Base-by-base conservation (phyloP, 37 sponge, comb jelly and placozoan genomes). In the Halisarca cf. caerulea region DNA sequence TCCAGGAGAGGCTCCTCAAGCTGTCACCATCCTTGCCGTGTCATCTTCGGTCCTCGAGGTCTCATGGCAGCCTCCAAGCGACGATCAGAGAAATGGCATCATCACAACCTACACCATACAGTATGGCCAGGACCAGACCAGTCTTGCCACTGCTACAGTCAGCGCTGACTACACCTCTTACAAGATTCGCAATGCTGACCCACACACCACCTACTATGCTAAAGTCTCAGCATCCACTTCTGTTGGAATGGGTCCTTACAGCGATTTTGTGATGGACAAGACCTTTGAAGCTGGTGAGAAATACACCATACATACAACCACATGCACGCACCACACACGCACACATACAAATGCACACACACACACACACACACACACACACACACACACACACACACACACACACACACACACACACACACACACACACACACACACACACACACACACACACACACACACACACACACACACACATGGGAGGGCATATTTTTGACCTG, bases 211-310 rank as follows among this genome's bases (percentile, higher is more conserved):
- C 25, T 74, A 74, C 45, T 74, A 41, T 41, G 77, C 77, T 23
- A 20, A 44, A 25, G 77, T 74, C 21, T 42, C 77, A 38, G 77
- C 77, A 21, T 43, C 42, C 14, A 74, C 77, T 25, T 43, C 45
- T 20, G 42, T 24, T 43, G 77, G 77, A 40, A 37, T 9, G 45
- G 77, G 77, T 4, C 77, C 77, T 1, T 74, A 36, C 45, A 74
- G 45, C 15, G 77, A 74, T 9, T 74, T 33, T 33, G 45, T 5
- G 77, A 40, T 17, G 36, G 77, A 37, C 36, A 74, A 37, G 25
- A 74, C 77, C 32, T 74, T 74, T 33, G 77, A n/a, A 24, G 77
- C 77, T 40, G 45, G 77, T 74, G 45, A 74, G 77, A 30, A 14
- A 11, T n/a, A n/a, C n/a, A n/a, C n/a, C n/a, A n/a, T n/a, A n/a